Evolutionary conservation across 2,888 invertebrate species (phyloP), one percentile per base, ranked within the genome.

Genomic region (Acrocyrtus sp.): DNA sequence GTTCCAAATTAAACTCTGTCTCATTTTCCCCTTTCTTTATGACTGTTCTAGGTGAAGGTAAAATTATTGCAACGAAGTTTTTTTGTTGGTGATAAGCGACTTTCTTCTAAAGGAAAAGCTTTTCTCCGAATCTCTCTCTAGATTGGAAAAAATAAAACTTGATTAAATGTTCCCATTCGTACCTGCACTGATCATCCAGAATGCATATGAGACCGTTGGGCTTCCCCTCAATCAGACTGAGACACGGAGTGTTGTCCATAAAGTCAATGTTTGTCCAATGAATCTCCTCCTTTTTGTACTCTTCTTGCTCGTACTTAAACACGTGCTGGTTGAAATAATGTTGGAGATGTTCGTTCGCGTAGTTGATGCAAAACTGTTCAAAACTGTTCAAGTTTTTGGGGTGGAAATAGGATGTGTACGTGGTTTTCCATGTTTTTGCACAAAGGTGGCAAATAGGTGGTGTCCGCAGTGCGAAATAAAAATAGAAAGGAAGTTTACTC

Each of bases 261-360:
- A 74, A 74, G 80, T 95, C 96, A 75, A 97, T 96, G 84, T 96
- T 95, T 74, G 94, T 95, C 97, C 96, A 97, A 78, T 92, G 89
- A 75, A 97, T 96, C 24, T 94, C 94, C 85, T 97, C 96, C 76
- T 94, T 89, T 81, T 93, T 88, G 84, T 97, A 98, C 85, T 97
- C 97, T 84, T 97, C 95, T 88, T 97, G 93, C 84, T 97, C 97
- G 83, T 96, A 96, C 86, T 96, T 96, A 86, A 98, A 98, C 81
- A 98, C 97, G 84, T 98, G 97, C 85, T 96, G 95, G 87, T 97
- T 97, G 87, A 98, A 98, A 85, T 97, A 97, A 85, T 95, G 94
- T 86, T 98, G 97, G 58, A 98, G 88, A 85, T 96, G 96, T 85
- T 98, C 97, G 85, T 98, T 98, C 19, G 97, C 97, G 85, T 95